Base-by-base conservation (phyloP, 1,140 invertebrate species). In the Bombus confusus region DNA sequence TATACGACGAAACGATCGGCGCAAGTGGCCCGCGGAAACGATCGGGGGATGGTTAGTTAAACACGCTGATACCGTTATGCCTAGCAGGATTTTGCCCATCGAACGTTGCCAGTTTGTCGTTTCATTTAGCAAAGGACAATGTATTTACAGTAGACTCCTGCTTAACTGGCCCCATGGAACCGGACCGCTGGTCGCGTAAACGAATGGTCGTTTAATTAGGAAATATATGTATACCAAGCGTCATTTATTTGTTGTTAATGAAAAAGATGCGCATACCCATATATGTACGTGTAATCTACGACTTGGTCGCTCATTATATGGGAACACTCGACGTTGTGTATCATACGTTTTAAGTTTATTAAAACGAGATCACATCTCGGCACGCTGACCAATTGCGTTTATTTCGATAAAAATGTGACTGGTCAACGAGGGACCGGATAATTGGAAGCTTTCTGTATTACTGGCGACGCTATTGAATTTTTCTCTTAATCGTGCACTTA, bases 31-130 rank as follows among this genome's bases (percentile, higher is more conserved):
- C 34, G 31, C 25, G 34, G 34, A 59, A 76, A 52, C 74, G 47
- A 76, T 64, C 76, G n/a, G 37, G 76, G 76, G 43, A 78, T 62
- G 76, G 34, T 39, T 57, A 59, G 31, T 64, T 78, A 64, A 78
- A 64, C 34, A n/a, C 57, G 59, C 1, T 5, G 59, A 31, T 78
- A 64, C 76, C 76, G 76, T 78, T 78, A 78, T 6, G 25, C 12
- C 25, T 28, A 41, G 75, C 28, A 64, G 37, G 25, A 64, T 64
- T 64, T 10, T 62, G 52, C 34, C 34, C 47, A 52, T 52, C 47
- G 47, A 52, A 52, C 47, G 47, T 5, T 22, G 18, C 28, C 39
- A n/a, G 39, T 41, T 72, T 43, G 37, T 72, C 72, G 41, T 8
- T 73, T 43, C 41, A 41, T 15, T 47, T 31, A 6, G 18, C 41